A percentile compares a stretch with the other conserved stretches of the same genome.
These are phyloP conservation scores for Biston stratarius DNA, from an alignment of 2,888 invertebrate species.

Conservation along the genomic window DNA sequence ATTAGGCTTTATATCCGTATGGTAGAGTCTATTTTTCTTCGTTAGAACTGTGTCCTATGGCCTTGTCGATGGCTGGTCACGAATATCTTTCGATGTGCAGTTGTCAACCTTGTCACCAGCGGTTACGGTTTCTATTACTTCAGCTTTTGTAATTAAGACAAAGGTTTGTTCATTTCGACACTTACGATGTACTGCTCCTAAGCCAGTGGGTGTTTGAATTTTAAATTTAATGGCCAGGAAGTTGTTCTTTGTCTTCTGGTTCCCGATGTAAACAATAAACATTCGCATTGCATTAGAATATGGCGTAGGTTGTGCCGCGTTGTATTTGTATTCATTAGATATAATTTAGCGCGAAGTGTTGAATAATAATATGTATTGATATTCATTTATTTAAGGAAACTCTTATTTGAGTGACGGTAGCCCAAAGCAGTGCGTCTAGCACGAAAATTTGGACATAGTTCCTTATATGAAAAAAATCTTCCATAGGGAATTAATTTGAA, in stretches of 20 bases:
- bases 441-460: too few species aligned
- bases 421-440: too few species aligned
- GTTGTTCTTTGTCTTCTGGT: constrained; percentile 42
- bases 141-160: constrained; percentile 52
- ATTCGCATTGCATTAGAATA: constrained; percentile 38
- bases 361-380: too few species aligned
- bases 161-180: constrained; percentile 53
- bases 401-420: too few species aligned
- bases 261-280: constrained; percentile 34
- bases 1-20: constrained; percentile 49
- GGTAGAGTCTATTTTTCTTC: constrained; percentile 60
- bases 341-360: constrained; percentile 10
- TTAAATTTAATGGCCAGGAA: constrained; percentile 53
- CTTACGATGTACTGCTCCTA: constrained; percentile 51
- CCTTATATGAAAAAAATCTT: too few species aligned
- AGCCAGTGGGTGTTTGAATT: constrained; percentile 55
- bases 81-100: constrained; percentile 51
- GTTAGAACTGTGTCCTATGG: constrained; percentile 50
- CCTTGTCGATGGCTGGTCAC: constrained; percentile 65
- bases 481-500: too few species aligned
- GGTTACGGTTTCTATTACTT: constrained; percentile 57
- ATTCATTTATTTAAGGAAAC: background rate
- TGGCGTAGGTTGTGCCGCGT: constrained; percentile 36
- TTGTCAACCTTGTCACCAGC: constrained; percentile 55
- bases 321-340: constrained; percentile 33